Evolutionary conservation across 1,140 invertebrate species (phyloP).

Genomic region (Drosophila ironensis): DNA sequence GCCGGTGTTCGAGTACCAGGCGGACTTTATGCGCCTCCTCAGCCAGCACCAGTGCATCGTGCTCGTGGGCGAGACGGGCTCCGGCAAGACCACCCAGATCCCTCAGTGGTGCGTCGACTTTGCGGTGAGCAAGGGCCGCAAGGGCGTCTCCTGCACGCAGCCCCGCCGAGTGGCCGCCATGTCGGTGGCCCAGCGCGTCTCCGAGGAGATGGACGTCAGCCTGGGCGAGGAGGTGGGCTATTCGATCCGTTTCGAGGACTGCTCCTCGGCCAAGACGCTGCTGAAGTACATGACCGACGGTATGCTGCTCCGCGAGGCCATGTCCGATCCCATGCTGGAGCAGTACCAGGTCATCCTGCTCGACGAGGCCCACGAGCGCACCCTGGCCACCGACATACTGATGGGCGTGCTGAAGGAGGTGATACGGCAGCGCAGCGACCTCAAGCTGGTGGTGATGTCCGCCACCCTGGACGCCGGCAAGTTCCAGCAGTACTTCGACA

Average conservation of each 20-base stretch:
- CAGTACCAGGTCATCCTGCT: conserved; percentile 97
- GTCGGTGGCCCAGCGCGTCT: conserved; percentile 98
- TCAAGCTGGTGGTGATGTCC: conserved; percentile 99
- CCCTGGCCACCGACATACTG: conserved; percentile 98
- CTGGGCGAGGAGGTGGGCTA: conserved; percentile 98
- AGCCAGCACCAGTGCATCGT: conserved; percentile 84
- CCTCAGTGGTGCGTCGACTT: conserved; percentile 97
- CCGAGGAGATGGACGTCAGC: conserved; percentile 99
- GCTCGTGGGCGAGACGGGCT: conserved; percentile 92
- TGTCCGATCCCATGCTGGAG: conserved; percentile 99
- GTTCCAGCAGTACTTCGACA: conserved; percentile 99
- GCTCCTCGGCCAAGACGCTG: conserved; percentile 96
- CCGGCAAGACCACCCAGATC: conserved; percentile 97
- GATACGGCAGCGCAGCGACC: conserved; percentile 94
- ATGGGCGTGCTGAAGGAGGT: conserved; percentile 99
- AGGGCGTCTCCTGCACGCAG: conserved; percentile 98
- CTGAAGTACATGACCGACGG: conserved; percentile 99
- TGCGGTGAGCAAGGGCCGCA: conserved; percentile 87
- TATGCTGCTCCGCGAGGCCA: conserved; percentile 99
- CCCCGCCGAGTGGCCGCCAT: conserved; percentile 99
- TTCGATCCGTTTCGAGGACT: conserved; percentile 99
- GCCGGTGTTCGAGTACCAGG: conserved; percentile 98
- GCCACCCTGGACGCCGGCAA: conserved; percentile 99
- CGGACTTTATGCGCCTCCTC: conserved; percentile 96
- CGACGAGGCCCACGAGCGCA: conserved; percentile 99